phyloP scores from a whole-genome alignment of 2,113 vertebrate species.

The Cinclus mexicanus region DNA sequence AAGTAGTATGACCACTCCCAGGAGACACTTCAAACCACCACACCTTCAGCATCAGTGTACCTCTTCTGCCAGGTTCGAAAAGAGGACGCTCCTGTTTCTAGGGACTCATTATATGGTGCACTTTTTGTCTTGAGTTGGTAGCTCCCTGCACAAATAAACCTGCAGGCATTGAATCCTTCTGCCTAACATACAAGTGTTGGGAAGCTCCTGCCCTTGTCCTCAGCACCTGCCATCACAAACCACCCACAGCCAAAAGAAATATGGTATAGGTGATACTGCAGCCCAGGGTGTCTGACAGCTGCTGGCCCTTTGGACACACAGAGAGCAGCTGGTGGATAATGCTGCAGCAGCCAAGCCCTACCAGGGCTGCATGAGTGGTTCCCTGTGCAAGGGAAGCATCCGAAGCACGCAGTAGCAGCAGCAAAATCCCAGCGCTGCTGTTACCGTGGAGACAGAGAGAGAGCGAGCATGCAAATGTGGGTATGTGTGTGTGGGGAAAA shows the following conservation, averaged over 20 bases:
- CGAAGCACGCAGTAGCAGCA: neutral
- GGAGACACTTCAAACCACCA: neutral
- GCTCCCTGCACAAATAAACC: neutral
- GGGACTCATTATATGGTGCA: neutral
- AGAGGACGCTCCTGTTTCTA: neutral
- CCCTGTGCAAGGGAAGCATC: constrained; percentile 17
- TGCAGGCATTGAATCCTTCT: neutral
- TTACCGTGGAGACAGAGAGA: constrained; percentile 69
- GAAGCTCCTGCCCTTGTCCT: neutral
- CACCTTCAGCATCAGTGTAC: neutral
- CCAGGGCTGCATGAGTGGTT: neutral
- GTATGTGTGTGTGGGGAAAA: neutral
- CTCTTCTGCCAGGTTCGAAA: neutral
- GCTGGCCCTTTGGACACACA: rapidly evolving
- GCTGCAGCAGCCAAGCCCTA: neutral
- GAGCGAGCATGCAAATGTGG: rapidly evolving
- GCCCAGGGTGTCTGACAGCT: neutral
- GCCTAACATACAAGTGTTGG: neutral
- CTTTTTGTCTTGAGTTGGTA: neutral
- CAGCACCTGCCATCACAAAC: neutral
- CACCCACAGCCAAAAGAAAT: neutral
- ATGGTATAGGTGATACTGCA: rapidly evolving
- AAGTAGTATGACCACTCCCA: neutral
- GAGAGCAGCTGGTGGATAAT: neutral
- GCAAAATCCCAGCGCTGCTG: constrained; percentile 5